Evolutionary conservation across 2,797 vertebrate genomes (phyloP), one percentile per base, ranked within the genome.

Genomic region (Meda fulgida): DNA sequence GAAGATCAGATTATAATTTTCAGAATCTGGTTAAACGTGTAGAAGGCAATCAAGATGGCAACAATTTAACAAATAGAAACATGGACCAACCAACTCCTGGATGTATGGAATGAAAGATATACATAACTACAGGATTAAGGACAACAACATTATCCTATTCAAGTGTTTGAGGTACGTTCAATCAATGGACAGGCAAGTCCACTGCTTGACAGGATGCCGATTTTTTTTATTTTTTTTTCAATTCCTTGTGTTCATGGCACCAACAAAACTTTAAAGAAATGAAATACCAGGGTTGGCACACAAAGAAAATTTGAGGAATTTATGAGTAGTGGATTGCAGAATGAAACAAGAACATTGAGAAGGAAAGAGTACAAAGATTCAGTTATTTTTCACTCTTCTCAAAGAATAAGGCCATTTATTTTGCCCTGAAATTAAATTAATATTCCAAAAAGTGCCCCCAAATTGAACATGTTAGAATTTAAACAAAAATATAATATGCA

Each of bases 221-320:
- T n/a, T n/a, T n/a, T n/a, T n/a, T n/a, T n/a, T n/a, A n/a, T n/a
- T n/a, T n/a, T n/a, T 36, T 34, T 29, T 16, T 78, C 43, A 40
- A 85, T 70, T 67, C 40, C 66, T 84, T 71, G n/a, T 60, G 55
- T 36, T 76, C 72, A 85, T 85, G 78, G 71, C 76, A 85, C 78
- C 31, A 51, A 67, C 31, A 70, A 65, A 78, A 78, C 40, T 43
- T 71, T 73, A 63, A 73, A 84, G 76, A 78, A 87, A 83, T 40
- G 31, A 76, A 79, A 89, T 80, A 83, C 77, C 85, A 85, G 87
- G 82, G 80, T 87, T 85, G 70, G 87, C 77, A 86, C 86, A 48
- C 72, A 51, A 38, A 13, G 43, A 81, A 69, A 34, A 55, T 13
- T 2, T 43, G 18, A 10, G 46, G 36, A 34, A 78, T 40, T 60